A percentile compares a stretch with the other conserved stretches of the same genome.
Conservation (phyloP, 2,888 invertebrate genomes). For the Cheilosia vernalis region DNA sequence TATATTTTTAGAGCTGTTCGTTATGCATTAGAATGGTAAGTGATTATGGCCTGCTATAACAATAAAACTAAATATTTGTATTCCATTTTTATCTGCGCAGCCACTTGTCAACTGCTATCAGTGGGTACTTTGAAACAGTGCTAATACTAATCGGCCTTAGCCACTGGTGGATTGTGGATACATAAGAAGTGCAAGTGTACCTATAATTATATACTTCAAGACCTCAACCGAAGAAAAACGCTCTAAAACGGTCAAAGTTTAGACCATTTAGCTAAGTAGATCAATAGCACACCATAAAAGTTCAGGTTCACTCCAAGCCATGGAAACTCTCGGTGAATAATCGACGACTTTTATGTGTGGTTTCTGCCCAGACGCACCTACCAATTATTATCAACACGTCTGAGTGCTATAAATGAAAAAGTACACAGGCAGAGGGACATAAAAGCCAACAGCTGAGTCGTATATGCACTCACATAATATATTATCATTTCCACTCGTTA, state of each 20-base stretch:
- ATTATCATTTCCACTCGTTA: no score
- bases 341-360: no score
- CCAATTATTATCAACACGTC: not conserved
- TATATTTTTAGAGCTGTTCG: slow-evolving; percentile 43
- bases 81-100: slow-evolving; percentile 3
- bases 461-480: no score
- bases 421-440: not conserved
- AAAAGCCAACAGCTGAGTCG: not conserved
- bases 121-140: slow-evolving; percentile 11
- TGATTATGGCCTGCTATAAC: slow-evolving; percentile 4
- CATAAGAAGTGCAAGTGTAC: not conserved
- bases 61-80: slow-evolving; percentile 24
- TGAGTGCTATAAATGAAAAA: not conserved
- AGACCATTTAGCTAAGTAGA: no score
- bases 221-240: not conserved
- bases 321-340: no score
- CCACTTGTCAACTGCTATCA: slow-evolving; percentile 8
- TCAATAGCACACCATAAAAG: no score
- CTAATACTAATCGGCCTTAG: slow-evolving; percentile 2
- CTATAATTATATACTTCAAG: not conserved
- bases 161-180: not conserved
- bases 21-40: slow-evolving; percentile 7
- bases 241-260: no score
- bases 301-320: no score
- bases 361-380: not conserved